These are phyloP conservation scores for Dolomedes plantarius DNA, from an alignment of 2,888 invertebrate species.

Conservation along the genomic window DNA sequence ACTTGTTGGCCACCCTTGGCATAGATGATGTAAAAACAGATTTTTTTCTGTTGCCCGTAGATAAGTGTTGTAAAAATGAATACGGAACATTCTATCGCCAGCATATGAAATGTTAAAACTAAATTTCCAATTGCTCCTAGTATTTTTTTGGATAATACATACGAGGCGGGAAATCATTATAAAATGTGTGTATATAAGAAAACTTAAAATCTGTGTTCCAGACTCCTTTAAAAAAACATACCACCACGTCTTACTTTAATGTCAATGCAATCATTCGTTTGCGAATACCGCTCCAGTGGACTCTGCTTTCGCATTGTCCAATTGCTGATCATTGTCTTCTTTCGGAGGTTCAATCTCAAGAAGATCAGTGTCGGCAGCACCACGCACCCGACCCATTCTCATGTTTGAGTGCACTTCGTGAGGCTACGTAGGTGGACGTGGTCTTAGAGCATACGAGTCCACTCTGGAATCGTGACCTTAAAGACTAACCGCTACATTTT, in stretches of 20 bases:
- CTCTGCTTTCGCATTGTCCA: neutral
- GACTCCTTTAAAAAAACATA: neutral
- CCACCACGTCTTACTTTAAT: neutral
- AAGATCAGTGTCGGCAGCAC: neutral
- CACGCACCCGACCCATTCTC: neutral
- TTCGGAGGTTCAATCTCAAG: neutral
- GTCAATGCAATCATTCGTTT: neutral
- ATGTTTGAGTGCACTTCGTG: slow-evolving; percentile 26
- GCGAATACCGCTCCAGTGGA: neutral
- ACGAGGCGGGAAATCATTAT: too few relatives aligned
- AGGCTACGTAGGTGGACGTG: slow-evolving; percentile 47
- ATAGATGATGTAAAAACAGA: too few relatives aligned
- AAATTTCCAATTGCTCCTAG: too few relatives aligned
- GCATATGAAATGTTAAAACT: too few relatives aligned
- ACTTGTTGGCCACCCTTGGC: too few relatives aligned
- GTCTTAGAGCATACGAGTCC: neutral
- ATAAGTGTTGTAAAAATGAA: too few relatives aligned
- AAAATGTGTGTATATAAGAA: neutral
- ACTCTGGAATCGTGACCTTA: slow-evolving; percentile 54
- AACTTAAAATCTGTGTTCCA: neutral
- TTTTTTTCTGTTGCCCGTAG: too few relatives aligned
- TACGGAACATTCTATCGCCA: too few relatives aligned
- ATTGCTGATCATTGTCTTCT: neutral
- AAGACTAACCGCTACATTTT: slow-evolving; percentile 19
- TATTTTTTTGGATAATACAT: too few relatives aligned